These are phyloP conservation scores for Chrysogorgia sp. DNA, from an alignment of 92 coral and sea anemone species.

Conservation along the genomic window DNA sequence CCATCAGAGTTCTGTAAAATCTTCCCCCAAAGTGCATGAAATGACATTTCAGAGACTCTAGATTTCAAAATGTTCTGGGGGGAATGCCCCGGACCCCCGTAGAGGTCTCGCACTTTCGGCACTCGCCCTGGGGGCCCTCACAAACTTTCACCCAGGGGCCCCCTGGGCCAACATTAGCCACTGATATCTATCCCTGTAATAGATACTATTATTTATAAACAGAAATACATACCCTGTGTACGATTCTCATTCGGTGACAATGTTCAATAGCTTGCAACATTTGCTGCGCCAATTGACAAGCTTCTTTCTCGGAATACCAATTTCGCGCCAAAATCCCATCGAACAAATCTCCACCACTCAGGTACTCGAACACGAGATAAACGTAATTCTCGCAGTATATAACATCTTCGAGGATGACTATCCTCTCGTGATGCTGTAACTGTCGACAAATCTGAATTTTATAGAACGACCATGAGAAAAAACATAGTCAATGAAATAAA, in stretches of 20 bases:
- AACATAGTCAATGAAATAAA: too few relatives aligned
- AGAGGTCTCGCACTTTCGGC: too few relatives aligned
- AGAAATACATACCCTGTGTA: slow-evolving; percentile 73
- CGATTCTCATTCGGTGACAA: slow-evolving; percentile 65
- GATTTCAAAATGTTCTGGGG: too few relatives aligned
- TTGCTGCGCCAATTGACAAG: slow-evolving; percentile 84
- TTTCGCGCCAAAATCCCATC: slow-evolving; percentile 91
- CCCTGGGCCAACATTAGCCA: too few relatives aligned
- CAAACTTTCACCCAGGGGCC: too few relatives aligned
- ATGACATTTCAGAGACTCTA: too few relatives aligned
- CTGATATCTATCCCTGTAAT: too few relatives aligned
- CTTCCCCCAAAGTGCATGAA: too few relatives aligned
- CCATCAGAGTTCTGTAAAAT: too few relatives aligned
- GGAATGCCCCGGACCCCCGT: too few relatives aligned
- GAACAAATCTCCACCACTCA: slow-evolving; percentile 96
- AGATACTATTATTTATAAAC: neutral
- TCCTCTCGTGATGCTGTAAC: slow-evolving; percentile 71
- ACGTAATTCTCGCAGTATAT: slow-evolving; percentile 66
- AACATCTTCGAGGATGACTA: slow-evolving; percentile 79
- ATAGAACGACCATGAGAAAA: too few relatives aligned
- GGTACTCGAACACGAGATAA: slow-evolving; percentile 82
- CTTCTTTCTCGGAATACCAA: slow-evolving; percentile 88
- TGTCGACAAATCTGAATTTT: slow-evolving; percentile 60
- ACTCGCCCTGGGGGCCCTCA: too few relatives aligned
- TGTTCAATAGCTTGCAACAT: slow-evolving; percentile 76